Evolutionary conservation across 2,113 vertebrate species (phyloP).

Genomic region (Nesogale talazaci): DNA sequence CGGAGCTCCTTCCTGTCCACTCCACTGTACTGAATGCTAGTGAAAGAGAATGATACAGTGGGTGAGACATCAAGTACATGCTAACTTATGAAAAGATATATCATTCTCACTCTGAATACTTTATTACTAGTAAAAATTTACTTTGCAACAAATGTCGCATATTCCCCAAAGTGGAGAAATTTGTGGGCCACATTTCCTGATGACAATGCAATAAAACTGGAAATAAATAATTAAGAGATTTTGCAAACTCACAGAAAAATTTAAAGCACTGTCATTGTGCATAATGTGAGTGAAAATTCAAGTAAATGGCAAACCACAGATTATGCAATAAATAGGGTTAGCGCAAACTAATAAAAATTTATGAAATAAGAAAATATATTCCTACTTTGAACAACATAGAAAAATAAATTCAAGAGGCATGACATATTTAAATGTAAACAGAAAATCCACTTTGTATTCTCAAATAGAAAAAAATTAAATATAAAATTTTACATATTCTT

Average conservation of each 20-base stretch:
- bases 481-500: background rate
- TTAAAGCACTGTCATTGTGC: background rate
- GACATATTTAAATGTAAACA: slow-evolving; percentile 19
- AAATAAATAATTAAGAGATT: background rate
- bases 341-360: background rate
- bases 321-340: background rate
- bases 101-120: background rate
- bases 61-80: background rate
- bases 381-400: slow-evolving; percentile 12
- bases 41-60: background rate
- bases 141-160: background rate
- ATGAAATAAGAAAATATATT: slow-evolving; percentile 1
- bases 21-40: background rate
- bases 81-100: background rate
- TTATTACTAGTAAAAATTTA: background rate
- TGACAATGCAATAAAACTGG: background rate
- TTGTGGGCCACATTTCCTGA: background rate
- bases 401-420: slow-evolving; percentile 25
- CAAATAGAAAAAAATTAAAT: background rate
- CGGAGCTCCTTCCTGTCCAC: background rate
- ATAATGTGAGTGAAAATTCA: background rate
- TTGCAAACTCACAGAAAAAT: background rate
- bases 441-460: background rate
- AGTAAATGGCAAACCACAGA: background rate
- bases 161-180: background rate